Percentiles rank a stretch among this genome's conserved stretches.
phyloP scores from a whole-genome alignment of 2,888 invertebrate species.

The Erynnis tages region DNA sequence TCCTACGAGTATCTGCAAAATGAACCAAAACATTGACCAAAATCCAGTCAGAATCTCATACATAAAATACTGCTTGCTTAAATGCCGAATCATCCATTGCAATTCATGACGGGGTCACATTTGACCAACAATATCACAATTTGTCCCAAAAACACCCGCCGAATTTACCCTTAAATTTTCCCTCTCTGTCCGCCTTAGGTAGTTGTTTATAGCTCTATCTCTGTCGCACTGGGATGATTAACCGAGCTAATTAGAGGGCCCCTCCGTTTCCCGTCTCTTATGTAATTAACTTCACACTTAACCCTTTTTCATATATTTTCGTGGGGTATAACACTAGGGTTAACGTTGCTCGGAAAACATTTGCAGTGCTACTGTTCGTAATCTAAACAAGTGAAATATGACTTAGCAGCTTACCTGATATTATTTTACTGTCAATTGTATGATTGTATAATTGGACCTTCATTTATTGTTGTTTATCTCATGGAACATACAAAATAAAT shows the following conservation, averaged over 20 bases:
- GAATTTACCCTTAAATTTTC: conserved; percentile 10
- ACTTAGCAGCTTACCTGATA: no score
- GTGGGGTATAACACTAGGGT: conserved; percentile 13
- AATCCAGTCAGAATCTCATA: no score
- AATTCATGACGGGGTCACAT: conserved; percentile 17
- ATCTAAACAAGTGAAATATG: no score
- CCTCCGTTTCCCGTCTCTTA: conserved; percentile 17
- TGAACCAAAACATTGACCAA: no score
- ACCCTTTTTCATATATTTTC: conserved; percentile 33
- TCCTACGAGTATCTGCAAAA: no score
- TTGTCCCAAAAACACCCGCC: conserved; percentile 18
- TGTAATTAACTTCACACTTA: conserved; percentile 39
- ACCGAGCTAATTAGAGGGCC: conserved; percentile 29
- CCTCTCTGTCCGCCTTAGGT: conserved; percentile 1
- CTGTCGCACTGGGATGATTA: conserved; percentile 18
- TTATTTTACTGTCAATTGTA: no score
- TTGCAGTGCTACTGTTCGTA: background rate
- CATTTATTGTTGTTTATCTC: no score
- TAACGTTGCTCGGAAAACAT: background rate
- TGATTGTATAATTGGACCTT: no score
- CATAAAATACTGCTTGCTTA: no score
- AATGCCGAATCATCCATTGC: conserved; percentile 1
- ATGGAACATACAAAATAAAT: no score
- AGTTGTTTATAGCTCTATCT: background rate
- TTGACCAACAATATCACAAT: conserved; percentile 21